phyloP scores from a whole-genome alignment of 53 echinoderm and acorn worm genomes.

The Actinopyga echinites region DNA sequence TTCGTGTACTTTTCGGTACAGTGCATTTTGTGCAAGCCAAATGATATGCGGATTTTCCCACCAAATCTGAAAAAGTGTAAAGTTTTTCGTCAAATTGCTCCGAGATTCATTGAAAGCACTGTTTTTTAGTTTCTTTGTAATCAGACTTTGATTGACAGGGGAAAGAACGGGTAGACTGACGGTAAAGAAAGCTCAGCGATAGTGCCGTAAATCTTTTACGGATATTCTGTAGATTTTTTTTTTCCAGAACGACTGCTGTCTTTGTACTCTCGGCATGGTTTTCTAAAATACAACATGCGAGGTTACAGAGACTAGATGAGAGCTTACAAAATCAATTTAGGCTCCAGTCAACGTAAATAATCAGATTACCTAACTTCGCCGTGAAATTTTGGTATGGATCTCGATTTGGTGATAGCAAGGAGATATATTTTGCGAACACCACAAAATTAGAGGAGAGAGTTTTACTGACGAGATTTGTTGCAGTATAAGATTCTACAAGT shows the following conservation, averaged over 20 bases:
- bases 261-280: too few species aligned
- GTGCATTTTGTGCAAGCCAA: constrained; percentile 25
- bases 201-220: too few species aligned
- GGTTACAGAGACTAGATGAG: too few species aligned
- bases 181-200: too few species aligned
- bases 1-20: not conserved
- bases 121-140: not conserved
- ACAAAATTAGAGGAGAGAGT: not conserved
- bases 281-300: too few species aligned
- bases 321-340: too few species aligned
- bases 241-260: too few species aligned
- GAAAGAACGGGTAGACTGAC: not conserved
- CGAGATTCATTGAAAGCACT: constrained; percentile 24
- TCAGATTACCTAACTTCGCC: not conserved
- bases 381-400: constrained; percentile 18
- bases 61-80: constrained; percentile 32
- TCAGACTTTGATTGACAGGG: constrained; percentile 2
- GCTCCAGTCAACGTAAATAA: not conserved
- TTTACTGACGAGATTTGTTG: too few species aligned
- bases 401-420: not conserved
- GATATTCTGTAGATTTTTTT: too few species aligned
- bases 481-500: too few species aligned
- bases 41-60: constrained; percentile 40
- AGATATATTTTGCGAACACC: not conserved
- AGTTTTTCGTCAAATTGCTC: not conserved